Evolutionary conservation across 2,888 invertebrate species (phyloP).

Genomic region (Machimus atricapillus): DNA sequence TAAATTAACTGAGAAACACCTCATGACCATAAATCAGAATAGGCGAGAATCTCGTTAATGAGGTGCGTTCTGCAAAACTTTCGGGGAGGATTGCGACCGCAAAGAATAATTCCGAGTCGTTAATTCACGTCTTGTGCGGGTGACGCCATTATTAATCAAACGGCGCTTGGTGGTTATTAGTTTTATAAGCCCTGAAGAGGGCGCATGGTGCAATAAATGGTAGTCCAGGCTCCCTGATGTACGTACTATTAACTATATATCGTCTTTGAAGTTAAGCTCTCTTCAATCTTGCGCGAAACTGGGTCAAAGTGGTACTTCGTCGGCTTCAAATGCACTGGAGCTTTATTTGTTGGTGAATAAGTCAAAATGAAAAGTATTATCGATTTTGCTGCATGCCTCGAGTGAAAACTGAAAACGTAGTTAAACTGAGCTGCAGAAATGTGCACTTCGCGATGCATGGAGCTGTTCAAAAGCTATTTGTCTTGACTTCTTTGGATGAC

Average conservation of each 20-base stretch:
- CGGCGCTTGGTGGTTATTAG: neutral
- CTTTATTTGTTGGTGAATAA: constrained; percentile 25
- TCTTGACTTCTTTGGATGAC: neutral
- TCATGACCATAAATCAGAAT: constrained; percentile 24
- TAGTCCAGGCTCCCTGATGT: neutral
- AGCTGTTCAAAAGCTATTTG: constrained; percentile 5
- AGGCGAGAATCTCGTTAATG: constrained; percentile 14
- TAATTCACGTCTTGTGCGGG: neutral
- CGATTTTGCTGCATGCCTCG: neutral
- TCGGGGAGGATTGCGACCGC: neutral
- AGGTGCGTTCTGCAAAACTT: constrained; percentile 6
- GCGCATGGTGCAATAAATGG: neutral
- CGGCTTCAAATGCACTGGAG: constrained; percentile 22
- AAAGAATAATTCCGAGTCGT: neutral
- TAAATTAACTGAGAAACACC: constrained; percentile 24
- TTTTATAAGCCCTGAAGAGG: neutral
- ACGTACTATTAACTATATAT: neutral
- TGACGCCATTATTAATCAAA: constrained; percentile 14
- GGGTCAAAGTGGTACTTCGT: constrained; percentile 3
- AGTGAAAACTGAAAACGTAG: constrained; percentile 6
- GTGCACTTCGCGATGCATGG: constrained; percentile 3
- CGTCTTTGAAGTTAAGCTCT: neutral
- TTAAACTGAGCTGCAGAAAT: constrained; percentile 14
- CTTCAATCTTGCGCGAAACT: neutral
- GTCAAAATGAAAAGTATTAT: constrained; percentile 25